phyloP scores from a whole-genome alignment of 1,140 invertebrate species.

The Holotrichia oblita region DNA sequence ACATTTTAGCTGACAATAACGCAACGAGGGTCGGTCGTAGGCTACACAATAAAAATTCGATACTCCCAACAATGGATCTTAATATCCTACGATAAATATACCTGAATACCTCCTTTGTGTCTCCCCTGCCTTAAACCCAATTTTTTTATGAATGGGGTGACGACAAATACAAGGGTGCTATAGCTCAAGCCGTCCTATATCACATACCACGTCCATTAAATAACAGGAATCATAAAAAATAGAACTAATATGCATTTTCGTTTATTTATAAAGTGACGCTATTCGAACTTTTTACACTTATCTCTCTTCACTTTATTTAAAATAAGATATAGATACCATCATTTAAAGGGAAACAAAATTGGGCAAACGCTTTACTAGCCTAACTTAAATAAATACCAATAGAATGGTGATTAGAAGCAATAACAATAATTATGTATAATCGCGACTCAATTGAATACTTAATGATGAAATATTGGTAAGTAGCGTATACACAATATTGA shows the following conservation, averaged over 20 bases:
- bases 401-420: too few relatives aligned
- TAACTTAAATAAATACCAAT: too few relatives aligned
- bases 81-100: slow-evolving; percentile 45
- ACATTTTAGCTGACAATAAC: slow-evolving; percentile 36
- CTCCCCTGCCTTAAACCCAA: slow-evolving; percentile 44
- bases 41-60: slow-evolving; percentile 38
- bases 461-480: too few relatives aligned
- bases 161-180: neutral
- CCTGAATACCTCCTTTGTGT: slow-evolving; percentile 44
- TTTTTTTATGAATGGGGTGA: slow-evolving; percentile 42
- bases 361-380: too few relatives aligned
- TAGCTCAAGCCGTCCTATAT: neutral
- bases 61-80: slow-evolving; percentile 42
- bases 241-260: neutral
- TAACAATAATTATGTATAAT: too few relatives aligned
- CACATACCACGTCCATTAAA: slow-evolving; percentile 20
- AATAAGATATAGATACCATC: too few relatives aligned
- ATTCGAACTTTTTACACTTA: too few relatives aligned
- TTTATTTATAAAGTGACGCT: too few relatives aligned
- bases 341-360: too few relatives aligned
- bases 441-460: too few relatives aligned
- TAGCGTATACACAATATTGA: too few relatives aligned
- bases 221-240: neutral
- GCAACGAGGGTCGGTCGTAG: neutral
- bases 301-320: too few relatives aligned